A percentile compares a stretch with the other conserved stretches of the same genome.
phyloP scores from a whole-genome alignment of 2,888 invertebrate genomes.

The Caenorhabditis zanzibari region DNA sequence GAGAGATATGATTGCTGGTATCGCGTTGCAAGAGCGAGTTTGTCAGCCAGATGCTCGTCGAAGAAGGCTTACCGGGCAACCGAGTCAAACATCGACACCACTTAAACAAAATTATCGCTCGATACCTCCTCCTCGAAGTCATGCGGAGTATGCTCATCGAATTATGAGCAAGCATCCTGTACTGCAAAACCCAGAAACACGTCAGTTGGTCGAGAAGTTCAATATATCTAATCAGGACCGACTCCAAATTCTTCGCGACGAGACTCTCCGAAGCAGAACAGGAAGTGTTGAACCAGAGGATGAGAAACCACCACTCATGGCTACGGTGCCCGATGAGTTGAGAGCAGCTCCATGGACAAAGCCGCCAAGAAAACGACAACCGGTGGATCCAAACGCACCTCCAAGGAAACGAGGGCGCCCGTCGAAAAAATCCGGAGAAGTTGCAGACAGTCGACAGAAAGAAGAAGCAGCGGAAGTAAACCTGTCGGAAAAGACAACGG shows the following conservation, averaged over 20 bases:
- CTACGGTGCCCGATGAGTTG: conserved; percentile 23
- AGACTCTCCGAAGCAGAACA: neutral
- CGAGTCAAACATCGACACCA: neutral
- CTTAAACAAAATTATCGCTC: conserved; percentile 1
- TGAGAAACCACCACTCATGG: conserved; percentile 21
- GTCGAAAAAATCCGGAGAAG: conserved; percentile 18
- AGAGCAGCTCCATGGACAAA: conserved; percentile 39
- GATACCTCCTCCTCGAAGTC: neutral
- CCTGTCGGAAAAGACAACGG: neutral
- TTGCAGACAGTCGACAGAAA: neutral
- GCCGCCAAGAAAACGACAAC: conserved; percentile 24
- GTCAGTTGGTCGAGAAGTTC: neutral
- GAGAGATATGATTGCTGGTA: conserved; percentile 52
- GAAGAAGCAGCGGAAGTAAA: neutral
- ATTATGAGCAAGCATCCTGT: neutral
- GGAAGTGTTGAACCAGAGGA: conserved; percentile 24
- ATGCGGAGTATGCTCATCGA: conserved; percentile 6
- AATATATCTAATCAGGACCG: conserved; percentile 1
- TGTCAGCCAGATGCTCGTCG: conserved; percentile 41
- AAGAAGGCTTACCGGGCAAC: neutral
- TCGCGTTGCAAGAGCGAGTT: conserved; percentile 40
- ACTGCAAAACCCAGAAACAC: neutral
- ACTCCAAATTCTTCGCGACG: conserved; percentile 22
- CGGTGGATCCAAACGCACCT: conserved; percentile 14
- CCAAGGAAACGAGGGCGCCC: conserved; percentile 37